Base-by-base conservation (phyloP, 2,113 vertebrate species). In the Oreocharis arfaki region DNA sequence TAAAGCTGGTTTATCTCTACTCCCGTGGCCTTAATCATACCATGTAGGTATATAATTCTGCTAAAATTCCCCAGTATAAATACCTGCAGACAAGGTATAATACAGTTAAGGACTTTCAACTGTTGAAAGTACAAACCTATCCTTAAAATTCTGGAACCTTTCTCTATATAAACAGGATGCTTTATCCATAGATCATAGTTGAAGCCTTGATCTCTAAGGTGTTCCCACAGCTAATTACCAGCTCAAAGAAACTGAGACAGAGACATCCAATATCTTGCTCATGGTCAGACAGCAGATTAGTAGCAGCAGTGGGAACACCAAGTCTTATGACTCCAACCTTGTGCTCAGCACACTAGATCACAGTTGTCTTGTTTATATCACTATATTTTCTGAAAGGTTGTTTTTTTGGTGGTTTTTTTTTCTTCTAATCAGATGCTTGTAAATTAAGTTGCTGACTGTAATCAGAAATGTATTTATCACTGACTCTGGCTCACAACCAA, bases 401-500 rank as follows among this genome's bases (percentile, higher is more conserved):
- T 13, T 57, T 69, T 69, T 84, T 35, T 20, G 4, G 6, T 8
- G 7, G 1, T 7, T 19, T 73, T 8, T 47, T 13, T 44, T 19
- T 16, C 44, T 86, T 75, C 67, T 35, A 86, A 69, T 94, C 59
- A 92, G 75, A 93, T 84, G 32, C 82, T 92, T 93, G 42, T 84
- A 93, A 93, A 96, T 80, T 75, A 73, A 92, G 56, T 89, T 84
- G 63, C 61, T 96, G 73, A 61, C 87, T 94, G 42, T 70, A 95
- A 89, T 93, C 86, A 95, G 90, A 90, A 88, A 84, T 89, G 55
- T 87, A 60, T 89, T 97, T 95, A 80, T 95, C 70, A 76, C 71
- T 22, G 24, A 32, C 33, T 79, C 87, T 95, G 90, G 91, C 95
- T 96, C 55, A 70, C 68, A 81, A 90, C 91, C 94, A 95, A 92